Conservation (phyloP, 2,797 vertebrate genomes). For the Tokudaia muenninki region DNA sequence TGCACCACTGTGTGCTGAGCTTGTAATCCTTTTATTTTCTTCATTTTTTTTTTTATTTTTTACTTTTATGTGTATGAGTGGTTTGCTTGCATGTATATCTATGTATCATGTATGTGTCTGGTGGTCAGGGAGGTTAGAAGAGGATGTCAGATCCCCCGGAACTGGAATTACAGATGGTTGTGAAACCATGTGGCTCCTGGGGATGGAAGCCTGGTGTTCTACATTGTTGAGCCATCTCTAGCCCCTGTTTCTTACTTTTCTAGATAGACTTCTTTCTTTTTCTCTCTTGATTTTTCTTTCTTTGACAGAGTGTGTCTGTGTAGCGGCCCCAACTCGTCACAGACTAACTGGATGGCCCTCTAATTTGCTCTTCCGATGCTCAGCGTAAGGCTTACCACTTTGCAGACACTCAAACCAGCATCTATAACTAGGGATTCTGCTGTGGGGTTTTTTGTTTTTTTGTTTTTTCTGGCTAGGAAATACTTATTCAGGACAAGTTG, state of each 20-base stretch:
- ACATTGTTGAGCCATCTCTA: not conserved
- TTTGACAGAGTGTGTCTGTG: conserved; percentile 47
- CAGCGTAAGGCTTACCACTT: conserved; percentile 15
- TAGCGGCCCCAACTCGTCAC: not conserved
- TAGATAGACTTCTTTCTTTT: not conserved
- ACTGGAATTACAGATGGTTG: not conserved
- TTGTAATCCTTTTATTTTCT: not conserved
- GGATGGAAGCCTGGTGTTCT: not conserved
- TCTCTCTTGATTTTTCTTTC: conserved; percentile 4
- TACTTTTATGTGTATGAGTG: not conserved
- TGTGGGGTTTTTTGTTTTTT: not conserved
- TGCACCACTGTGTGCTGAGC: not conserved
- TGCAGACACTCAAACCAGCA: not conserved
- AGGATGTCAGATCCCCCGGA: not conserved
- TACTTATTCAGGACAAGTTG: not conserved
- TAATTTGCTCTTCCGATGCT: not conserved
- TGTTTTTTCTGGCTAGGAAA: not conserved
- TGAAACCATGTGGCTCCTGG: not conserved
- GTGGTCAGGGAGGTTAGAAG: not conserved
- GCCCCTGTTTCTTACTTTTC: conserved; percentile 47
- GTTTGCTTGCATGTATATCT: not conserved
- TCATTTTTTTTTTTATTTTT: conserved; percentile 13
- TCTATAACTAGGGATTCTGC: not conserved
- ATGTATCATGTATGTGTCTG: not conserved
- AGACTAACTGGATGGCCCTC: not conserved